These are phyloP conservation scores for Perizoma affinitatum DNA, from an alignment of 2,888 invertebrate genomes.

Conservation along the genomic window DNA sequence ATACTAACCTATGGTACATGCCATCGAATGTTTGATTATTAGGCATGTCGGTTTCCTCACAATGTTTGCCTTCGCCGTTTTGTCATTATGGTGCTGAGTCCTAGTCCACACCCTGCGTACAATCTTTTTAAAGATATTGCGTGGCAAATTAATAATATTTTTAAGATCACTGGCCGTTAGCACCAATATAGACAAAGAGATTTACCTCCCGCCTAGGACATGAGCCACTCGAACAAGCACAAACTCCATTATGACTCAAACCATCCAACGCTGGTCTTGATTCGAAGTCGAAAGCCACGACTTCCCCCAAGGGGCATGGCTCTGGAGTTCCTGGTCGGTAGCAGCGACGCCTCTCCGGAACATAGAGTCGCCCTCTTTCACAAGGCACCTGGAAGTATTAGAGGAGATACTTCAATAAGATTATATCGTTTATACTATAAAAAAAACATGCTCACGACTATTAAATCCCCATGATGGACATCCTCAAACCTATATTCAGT, in stretches of 20 bases:
- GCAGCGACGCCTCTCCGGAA: conserved; percentile 89
- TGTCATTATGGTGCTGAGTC: too few relatives aligned
- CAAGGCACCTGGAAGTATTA: conserved; percentile 85
- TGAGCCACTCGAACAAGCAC: conserved; percentile 88
- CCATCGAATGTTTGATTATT: too few relatives aligned
- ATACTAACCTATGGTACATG: too few relatives aligned
- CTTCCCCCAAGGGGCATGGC: conserved; percentile 88
- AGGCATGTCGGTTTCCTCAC: too few relatives aligned
- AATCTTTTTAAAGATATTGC: too few relatives aligned
- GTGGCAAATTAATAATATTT: too few relatives aligned
- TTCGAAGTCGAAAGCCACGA: conserved; percentile 92
- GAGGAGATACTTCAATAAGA: background rate
- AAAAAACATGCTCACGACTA: too few relatives aligned
- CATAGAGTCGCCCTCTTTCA: conserved; percentile 89
- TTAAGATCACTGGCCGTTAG: background rate
- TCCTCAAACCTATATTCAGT: too few relatives aligned
- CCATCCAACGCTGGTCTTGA: conserved; percentile 91
- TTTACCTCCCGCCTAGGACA: conserved; percentile 63
- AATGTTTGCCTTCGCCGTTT: too few relatives aligned
- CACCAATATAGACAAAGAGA: background rate
- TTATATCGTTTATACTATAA: too few relatives aligned
- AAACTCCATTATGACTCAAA: conserved; percentile 92
- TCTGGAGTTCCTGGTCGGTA: conserved; percentile 91
- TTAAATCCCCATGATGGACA: too few relatives aligned
- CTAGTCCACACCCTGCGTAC: too few relatives aligned